Evolutionary conservation across 2,797 vertebrate genomes (phyloP), one percentile per base, ranked within the genome.

Genomic region (Rhinoraja longicauda): DNA sequence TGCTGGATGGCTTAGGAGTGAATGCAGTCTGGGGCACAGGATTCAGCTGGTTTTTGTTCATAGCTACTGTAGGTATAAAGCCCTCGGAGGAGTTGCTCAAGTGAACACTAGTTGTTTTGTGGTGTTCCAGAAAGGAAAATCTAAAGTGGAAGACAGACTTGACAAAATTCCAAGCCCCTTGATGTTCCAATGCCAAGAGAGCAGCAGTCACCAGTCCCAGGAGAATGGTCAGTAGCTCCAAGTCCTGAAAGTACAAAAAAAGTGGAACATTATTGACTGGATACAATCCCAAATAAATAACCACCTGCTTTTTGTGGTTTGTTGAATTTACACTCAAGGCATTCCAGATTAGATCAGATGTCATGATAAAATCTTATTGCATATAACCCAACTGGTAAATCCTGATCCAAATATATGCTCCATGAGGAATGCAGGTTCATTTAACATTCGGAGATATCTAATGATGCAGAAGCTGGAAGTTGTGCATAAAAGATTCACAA

Each of bases 1-100:
- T 7, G 15, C 84, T n/a, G n/a, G 12, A 88, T 2, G 84, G 84
- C 39, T 45, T 75, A 4, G 90, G 70, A 8, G 39, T 67, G 19
- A 24, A n/a, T 21, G 84, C 62, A 2, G 62, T 36, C 84, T 88
- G 84, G 62, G 62, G n/a, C 59, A 64, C 59, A 88, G 59, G 62
- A 67, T 62, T 62, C 59, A 88, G 62, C 84, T 88, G 84, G 7
- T 64, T 93, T 76, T 62, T 45, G 45, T 76, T 93, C 92, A 75
- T 93, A n/a, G 45, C 72, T 76, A 70, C 21, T 24, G 13, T 53
- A 2, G 45, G n/a, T 36, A 7, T n/a, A 73, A 29, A 19, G 2
- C 76, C 36, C 72, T 21, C 12, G n/a, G 29, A 64, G 29, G n/a
- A 67, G 17, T 1, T 19, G 2, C n/a, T 17, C 57, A 4, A 86